Conservation (phyloP, 1,140 invertebrate genomes). For the honey bee (Apis mellifera) region DNA sequence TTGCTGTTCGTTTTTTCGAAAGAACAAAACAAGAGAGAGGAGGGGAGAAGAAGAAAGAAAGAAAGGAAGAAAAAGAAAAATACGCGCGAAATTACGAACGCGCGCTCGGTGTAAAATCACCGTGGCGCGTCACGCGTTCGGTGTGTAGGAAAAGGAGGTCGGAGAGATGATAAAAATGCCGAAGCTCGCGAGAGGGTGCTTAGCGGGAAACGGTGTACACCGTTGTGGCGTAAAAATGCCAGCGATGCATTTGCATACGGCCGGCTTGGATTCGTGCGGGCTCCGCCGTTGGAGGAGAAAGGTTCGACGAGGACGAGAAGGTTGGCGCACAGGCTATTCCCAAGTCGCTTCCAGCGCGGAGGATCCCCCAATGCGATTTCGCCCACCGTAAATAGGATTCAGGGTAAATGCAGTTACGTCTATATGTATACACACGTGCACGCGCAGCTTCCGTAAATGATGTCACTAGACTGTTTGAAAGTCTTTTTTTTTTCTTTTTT, state of each 20-base stretch:
- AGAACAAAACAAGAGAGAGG: too few species aligned
- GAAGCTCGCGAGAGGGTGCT: slow-evolving; percentile 31
- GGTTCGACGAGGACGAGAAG: not conserved
- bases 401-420: slow-evolving; percentile 63
- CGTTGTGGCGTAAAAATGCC: slow-evolving; percentile 64
- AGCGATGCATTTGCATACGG: slow-evolving; percentile 56
- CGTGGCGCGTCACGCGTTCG: not conserved
- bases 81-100: not conserved
- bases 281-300: not conserved
- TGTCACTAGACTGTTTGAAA: slow-evolving; percentile 59
- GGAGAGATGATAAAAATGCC: slow-evolving; percentile 44
- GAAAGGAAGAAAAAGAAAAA: too few species aligned
- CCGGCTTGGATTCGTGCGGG: not conserved
- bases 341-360: slow-evolving; percentile 60
- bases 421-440: not conserved
- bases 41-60: too few species aligned
- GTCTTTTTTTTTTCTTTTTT: not conserved
- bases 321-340: slow-evolving; percentile 59
- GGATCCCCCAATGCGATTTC: slow-evolving; percentile 61
- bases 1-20: too few species aligned
- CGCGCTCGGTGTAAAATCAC: not conserved
- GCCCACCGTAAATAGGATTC: slow-evolving; percentile 66
- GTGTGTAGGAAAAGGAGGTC: not conserved
- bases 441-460: slow-evolving; percentile 30
- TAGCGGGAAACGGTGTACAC: slow-evolving; percentile 13